Base-by-base conservation (phyloP, 2,797 vertebrate genomes). In the Pagetopsis macropterus region DNA sequence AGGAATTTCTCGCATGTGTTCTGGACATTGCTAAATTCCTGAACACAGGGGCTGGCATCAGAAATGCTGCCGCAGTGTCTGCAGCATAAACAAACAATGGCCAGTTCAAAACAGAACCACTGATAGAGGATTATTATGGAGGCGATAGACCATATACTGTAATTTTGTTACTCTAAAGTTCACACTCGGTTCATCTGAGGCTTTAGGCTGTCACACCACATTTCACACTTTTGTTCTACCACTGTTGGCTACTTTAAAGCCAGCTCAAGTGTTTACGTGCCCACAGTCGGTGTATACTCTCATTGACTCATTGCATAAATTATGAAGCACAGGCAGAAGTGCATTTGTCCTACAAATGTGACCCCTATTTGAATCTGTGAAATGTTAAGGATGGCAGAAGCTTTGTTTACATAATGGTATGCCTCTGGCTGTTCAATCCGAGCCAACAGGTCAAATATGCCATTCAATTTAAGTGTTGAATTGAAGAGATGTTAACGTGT, bases 181-280 rank as follows among this genome's bases (percentile, higher is more conserved):
- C 82, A 82, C 61, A 21, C 37, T n/a, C 56, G 65, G 84, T 88
- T 88, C 59, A 82, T 64, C 5, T 46, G 19, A 75, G 37, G 77
- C 78, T 88, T 73, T 17, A 8, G 43, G 86, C 72, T 76, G 68
- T 65, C 64, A 65, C 48, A 48, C 44, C 50, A 67, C n/a, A 65
- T 80, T 83, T 76, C 62, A 61, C 51, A 3, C 45, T 21, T 67
- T 64, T 65, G 72, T 40, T 27, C 6, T 14, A 9, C 23, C 40
- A 31, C 58, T 43, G 41, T 56, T 57, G 3, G 0, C 21, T 33
- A 50, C 50, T 60, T 76, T 44, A 66, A 71, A 78, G 65, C 71
- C 62, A 68, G 52, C 23, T 65, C 23, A 16, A 55, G 67, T 71
- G 49, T 68, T 74, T 3, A 23, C 19, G 2, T 64, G 74, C 37